Evolutionary conservation across 2,797 vertebrate genomes (phyloP), one percentile per base, ranked within the genome.

Genomic region (Morelia viridis): DNA sequence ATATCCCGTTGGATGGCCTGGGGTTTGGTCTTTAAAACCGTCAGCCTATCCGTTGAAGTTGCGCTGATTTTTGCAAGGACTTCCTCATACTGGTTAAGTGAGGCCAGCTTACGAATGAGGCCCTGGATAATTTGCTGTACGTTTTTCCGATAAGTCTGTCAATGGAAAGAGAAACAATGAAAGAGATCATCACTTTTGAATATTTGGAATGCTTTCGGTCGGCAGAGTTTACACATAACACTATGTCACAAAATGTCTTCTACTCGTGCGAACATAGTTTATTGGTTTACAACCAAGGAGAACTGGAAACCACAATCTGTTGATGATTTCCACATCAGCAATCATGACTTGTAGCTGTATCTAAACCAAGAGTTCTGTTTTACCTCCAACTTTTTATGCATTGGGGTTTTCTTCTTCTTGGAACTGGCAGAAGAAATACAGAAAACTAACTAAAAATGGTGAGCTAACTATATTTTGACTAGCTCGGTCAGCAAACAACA

Each of bases 11-110:
- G 99, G 90, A 98, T 97, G 90, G 98, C 96, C 96, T 99, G 98
- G 0, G 98, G 98, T 94, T 99, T 99, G 58, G 98, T 98, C 97
- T 99, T 99, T 1, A 99, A 96, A 2, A 98, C 97, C 0, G 97
- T 97, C 90, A 99, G 97, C 8, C 98, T 96, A 94, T 99, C 99
- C 0, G 98, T 96, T 15, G 97, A 98, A 0, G 98, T 97, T 85
- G 98, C 97, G 92, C 97, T 98, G 95, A 99, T 98, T 96, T 98
- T 99, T 17, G 98, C 97, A 96, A 99, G 97, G 13, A 98, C 98
- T 91, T 99, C 99, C 95, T 99, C 98, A 0, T 99, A 99, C 95
- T 99, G 99, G 93, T 98, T 98, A 26, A 99, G 98, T 0, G 98
- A 95, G 0, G 99, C 96, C 28, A 99, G 96, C 93, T 98, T 99